phyloP scores from a whole-genome alignment of 2,888 invertebrate genomes.

The Galerucella calmariensis region DNA sequence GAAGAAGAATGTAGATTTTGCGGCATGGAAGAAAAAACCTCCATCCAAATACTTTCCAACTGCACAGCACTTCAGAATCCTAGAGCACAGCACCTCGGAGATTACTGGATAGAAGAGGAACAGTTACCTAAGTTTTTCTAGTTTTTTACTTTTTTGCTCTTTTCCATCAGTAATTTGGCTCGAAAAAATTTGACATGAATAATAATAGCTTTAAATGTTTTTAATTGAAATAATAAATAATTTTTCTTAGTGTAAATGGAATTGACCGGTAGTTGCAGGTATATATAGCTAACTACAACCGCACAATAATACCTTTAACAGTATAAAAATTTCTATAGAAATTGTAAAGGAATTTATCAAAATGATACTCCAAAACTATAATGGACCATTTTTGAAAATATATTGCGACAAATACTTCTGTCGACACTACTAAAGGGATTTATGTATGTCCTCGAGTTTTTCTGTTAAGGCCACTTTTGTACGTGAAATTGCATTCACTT shows the following conservation, averaged over 20 bases:
- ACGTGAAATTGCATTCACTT: constrained; percentile 52
- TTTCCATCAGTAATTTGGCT: no score
- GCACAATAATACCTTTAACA: constrained; percentile 37
- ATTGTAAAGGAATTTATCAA: constrained; percentile 50
- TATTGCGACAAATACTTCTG: constrained; percentile 54
- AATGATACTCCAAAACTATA: constrained; percentile 56
- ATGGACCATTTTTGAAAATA: constrained; percentile 54
- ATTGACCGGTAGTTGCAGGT: constrained; percentile 4
- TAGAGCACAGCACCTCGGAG: no score
- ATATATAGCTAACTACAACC: constrained; percentile 22
- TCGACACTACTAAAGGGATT: constrained; percentile 54
- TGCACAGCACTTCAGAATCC: no score
- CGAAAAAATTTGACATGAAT: no score
- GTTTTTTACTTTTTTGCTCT: no score
- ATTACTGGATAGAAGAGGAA: no score
- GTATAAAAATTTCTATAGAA: constrained; percentile 43
- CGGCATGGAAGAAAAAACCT: no score
- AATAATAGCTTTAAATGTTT: no score
- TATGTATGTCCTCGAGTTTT: constrained; percentile 52
- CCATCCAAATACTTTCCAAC: no score
- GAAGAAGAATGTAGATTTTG: no score
- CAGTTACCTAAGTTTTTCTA: no score
- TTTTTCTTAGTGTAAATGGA: not conserved
- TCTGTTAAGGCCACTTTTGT: constrained; percentile 52
- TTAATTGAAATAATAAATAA: no score